These are phyloP conservation scores for Junonia oenone DNA, from an alignment of 2,888 invertebrate species.

Conservation along the genomic window DNA sequence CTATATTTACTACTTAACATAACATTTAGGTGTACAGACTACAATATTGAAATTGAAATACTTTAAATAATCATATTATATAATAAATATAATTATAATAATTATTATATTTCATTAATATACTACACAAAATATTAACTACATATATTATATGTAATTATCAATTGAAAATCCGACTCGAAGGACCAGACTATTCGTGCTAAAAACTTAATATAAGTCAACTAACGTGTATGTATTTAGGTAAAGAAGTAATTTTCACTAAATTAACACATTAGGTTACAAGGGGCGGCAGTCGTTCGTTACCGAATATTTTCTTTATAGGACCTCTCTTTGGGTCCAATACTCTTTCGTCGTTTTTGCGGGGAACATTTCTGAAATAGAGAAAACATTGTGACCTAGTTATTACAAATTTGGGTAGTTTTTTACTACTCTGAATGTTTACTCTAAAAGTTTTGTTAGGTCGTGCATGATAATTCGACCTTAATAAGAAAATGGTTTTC, in stretches of 20 bases:
- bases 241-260: background rate
- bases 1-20: background rate
- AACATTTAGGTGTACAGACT: background rate
- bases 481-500: too few species aligned
- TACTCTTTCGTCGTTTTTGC: constrained; percentile 66
- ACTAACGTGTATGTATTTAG: background rate
- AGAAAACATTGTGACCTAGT: too few species aligned
- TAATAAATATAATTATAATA: background rate
- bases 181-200: background rate
- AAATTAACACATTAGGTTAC: constrained; percentile 43
- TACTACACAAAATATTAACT: background rate
- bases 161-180: too few species aligned
- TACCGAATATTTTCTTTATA: constrained; percentile 61
- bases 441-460: too few species aligned
- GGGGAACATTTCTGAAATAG: constrained; percentile 56
- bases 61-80: too few species aligned
- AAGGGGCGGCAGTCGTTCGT: constrained; percentile 66
- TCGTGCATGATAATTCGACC: too few species aligned
- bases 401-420: too few species aligned
- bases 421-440: too few species aligned
- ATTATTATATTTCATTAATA: background rate
- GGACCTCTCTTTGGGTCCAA: constrained; percentile 73
- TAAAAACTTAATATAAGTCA: background rate
- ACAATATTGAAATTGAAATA: too few species aligned
- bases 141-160: too few species aligned